phyloP scores from a whole-genome alignment of 2,797 vertebrate genomes.

The Alectoris magna region DNA sequence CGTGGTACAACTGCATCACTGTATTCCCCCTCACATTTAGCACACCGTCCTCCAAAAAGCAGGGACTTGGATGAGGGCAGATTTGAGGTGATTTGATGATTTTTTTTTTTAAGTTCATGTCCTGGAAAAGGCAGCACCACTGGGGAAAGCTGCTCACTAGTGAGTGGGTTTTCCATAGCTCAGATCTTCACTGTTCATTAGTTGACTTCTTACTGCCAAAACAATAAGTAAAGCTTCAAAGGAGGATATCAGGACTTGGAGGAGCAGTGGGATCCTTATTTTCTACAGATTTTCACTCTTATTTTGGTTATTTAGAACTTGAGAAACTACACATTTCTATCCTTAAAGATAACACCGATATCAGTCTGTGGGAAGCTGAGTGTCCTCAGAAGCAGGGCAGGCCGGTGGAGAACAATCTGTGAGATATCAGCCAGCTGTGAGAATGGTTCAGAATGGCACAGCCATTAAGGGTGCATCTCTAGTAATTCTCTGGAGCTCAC shows the following conservation, averaged over 20 bases:
- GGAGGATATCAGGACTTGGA: neutral
- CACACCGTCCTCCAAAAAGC: neutral
- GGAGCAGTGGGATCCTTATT: neutral
- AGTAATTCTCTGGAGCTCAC: neutral
- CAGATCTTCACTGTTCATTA: neutral
- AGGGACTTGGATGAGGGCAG: neutral
- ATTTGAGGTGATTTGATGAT: neutral
- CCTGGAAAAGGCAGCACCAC: neutral
- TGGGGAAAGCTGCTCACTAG: neutral
- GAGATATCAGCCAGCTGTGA: neutral
- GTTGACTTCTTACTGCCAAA: neutral
- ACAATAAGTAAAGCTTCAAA: neutral
- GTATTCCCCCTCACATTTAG: neutral
- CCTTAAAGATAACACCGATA: neutral
- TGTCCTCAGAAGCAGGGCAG: neutral
- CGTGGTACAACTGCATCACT: accelerated
- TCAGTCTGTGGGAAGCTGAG: neutral
- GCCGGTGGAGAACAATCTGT: neutral
- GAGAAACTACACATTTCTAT: neutral
- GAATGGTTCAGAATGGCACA: neutral
- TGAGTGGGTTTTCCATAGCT: neutral
- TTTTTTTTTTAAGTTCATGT: neutral
- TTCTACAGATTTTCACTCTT: neutral
- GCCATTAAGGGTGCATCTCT: neutral
- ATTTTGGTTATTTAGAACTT: neutral